Evolutionary conservation across 2,888 invertebrate genomes (phyloP).

Genomic region (Melanostoma scalare): DNA sequence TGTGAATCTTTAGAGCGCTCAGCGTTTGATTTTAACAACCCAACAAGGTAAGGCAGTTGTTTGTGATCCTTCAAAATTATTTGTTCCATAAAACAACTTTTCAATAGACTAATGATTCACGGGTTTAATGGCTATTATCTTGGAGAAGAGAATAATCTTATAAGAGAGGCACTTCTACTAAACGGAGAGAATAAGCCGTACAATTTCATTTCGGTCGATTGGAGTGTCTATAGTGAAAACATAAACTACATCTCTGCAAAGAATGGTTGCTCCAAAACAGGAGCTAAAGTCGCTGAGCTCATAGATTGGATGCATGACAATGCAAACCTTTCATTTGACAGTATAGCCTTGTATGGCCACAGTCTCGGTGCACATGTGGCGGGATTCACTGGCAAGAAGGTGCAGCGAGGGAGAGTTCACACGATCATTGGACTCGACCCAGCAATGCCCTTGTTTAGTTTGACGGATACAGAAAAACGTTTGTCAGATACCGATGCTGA

Average conservation of each 20-base stretch:
- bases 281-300: conserved; percentile 67
- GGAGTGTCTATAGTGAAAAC: conserved; percentile 82
- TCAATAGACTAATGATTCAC: conserved; percentile 69
- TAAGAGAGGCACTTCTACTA: conserved; percentile 82
- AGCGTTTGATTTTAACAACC: conserved; percentile 34
- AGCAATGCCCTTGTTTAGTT: conserved; percentile 71
- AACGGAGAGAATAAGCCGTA: conserved; percentile 83
- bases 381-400: conserved; percentile 83
- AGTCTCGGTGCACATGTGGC: conserved; percentile 84
- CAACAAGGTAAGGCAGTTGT: conserved; percentile 82
- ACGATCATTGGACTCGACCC: conserved; percentile 82
- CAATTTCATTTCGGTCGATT: conserved; percentile 85
- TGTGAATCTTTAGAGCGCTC: conserved; percentile 24
- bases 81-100: neutral
- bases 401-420: conserved; percentile 83
- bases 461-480: conserved; percentile 47
- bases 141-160: conserved; percentile 1
- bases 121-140: conserved; percentile 73
- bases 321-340: conserved; percentile 82
- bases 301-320: conserved; percentile 81
- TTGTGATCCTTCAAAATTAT: neutral
- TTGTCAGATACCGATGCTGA: conserved; percentile 66
- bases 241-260: conserved; percentile 83
- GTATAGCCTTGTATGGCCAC: conserved; percentile 83
- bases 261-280: conserved; percentile 76